phyloP scores from a whole-genome alignment of 2,797 vertebrate genomes.

The Acanthiza pusilla region DNA sequence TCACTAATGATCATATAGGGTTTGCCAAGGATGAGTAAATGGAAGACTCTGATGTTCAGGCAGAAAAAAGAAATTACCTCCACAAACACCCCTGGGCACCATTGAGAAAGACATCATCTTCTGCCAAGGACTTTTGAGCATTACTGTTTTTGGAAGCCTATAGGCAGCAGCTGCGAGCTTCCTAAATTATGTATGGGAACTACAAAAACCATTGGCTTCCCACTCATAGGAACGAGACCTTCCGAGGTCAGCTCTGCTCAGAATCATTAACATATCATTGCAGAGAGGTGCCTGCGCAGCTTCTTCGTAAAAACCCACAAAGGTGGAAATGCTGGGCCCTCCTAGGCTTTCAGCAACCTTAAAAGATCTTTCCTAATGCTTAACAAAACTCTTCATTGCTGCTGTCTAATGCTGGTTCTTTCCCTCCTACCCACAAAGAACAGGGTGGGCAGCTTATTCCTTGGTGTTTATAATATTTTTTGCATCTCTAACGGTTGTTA shows the following conservation, averaged over 20 bases:
- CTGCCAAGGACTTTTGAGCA: constrained; percentile 2
- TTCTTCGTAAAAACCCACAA: not conserved
- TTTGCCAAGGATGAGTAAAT: not conserved
- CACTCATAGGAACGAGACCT: not conserved
- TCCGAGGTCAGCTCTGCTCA: not conserved
- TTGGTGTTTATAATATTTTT: not conserved
- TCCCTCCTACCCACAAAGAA: not conserved
- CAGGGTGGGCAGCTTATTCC: not conserved
- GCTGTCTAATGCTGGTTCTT: not conserved
- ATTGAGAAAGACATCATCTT: not conserved
- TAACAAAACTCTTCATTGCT: not conserved
- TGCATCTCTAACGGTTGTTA: not conserved
- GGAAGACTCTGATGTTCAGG: not conserved
- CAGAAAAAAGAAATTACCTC: not conserved
- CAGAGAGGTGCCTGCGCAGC: not conserved
- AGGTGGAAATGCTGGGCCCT: not conserved
- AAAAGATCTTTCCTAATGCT: not conserved
- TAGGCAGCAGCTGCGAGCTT: not conserved
- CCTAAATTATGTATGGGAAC: constrained; percentile 25
- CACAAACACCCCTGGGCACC: not conserved
- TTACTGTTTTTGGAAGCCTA: not conserved
- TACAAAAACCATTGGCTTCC: not conserved
- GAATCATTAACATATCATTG: not conserved
- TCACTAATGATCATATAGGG: not conserved
- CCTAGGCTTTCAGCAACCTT: not conserved